A percentile compares a stretch with the other conserved stretches of the same genome.
Evolutionary conservation across 2,113 vertebrate species (phyloP).

Genomic region (Xiphophorus hellerii): DNA sequence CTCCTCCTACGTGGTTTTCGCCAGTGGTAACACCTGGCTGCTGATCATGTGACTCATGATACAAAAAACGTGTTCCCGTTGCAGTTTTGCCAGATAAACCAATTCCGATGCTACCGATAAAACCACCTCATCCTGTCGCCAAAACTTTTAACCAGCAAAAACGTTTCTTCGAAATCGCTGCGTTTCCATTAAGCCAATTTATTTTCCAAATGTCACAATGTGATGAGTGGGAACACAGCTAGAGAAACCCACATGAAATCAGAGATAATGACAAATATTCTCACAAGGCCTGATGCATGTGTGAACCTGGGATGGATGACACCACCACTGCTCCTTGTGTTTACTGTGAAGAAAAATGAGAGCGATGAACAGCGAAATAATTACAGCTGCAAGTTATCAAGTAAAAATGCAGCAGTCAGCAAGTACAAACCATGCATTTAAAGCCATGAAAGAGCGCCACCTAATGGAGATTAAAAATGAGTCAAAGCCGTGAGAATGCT

Average conservation of each 20-base stretch:
- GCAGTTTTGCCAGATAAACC: no score
- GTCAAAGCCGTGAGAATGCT: not conserved
- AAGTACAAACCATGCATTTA: not conserved
- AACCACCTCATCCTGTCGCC: no score
- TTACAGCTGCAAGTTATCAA: not conserved
- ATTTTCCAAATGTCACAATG: no score
- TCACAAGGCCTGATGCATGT: constrained; percentile 85
- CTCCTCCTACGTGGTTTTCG: no score
- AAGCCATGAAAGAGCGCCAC: not conserved
- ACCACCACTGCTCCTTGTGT: constrained; percentile 90
- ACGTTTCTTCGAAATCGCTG: no score
- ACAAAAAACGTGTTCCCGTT: no score
- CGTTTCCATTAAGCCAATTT: no score
- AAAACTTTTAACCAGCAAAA: no score
- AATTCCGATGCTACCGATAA: no score
- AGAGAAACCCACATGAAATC: not conserved
- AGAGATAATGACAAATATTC: constrained; percentile 41
- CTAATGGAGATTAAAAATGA: not conserved
- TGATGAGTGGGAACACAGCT: no score
- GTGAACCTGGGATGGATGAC: constrained; percentile 83
- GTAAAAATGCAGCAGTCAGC: not conserved
- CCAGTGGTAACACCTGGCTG: no score
- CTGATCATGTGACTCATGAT: no score
- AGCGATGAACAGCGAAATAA: not conserved
- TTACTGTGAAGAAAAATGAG: constrained; percentile 76